phyloP scores from a whole-genome alignment of 2,113 vertebrate genomes.

The Corvus hawaiiensis region DNA sequence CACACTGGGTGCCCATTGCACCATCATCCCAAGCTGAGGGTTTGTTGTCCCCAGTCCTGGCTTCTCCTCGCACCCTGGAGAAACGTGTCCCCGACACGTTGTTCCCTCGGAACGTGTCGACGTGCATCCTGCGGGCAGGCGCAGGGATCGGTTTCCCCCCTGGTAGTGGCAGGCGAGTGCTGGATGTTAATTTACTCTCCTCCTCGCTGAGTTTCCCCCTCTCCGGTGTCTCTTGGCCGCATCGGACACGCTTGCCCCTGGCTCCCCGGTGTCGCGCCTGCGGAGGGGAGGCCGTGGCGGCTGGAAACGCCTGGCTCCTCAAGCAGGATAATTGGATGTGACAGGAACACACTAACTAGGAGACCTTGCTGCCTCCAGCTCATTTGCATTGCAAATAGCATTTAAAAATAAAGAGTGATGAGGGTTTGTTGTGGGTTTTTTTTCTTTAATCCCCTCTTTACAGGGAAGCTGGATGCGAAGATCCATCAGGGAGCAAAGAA shows the following conservation, averaged over 20 bases:
- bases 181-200: slow-evolving; percentile 25
- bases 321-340: slow-evolving; percentile 71
- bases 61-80: accelerated
- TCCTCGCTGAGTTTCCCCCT: neutral
- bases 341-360: slow-evolving; percentile 69
- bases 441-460: slow-evolving; percentile 28
- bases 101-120: neutral
- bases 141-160: neutral
- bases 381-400: slow-evolving; percentile 77
- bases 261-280: slow-evolving; percentile 23
- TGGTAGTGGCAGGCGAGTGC: neutral
- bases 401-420: slow-evolving; percentile 65
- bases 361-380: slow-evolving; percentile 63
- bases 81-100: neutral
- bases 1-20: neutral
- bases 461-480: slow-evolving; percentile 94
- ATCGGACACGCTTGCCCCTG: neutral
- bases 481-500: slow-evolving; percentile 96
- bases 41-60: neutral
- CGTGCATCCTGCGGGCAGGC: neutral
- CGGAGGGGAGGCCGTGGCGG: slow-evolving; percentile 1
- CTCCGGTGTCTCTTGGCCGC: neutral
- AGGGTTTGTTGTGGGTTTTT: neutral
- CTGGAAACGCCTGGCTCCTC: slow-evolving; percentile 59
- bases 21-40: neutral